Conservation (phyloP, 2,888 invertebrate genomes). For the Calameuta idolon region DNA sequence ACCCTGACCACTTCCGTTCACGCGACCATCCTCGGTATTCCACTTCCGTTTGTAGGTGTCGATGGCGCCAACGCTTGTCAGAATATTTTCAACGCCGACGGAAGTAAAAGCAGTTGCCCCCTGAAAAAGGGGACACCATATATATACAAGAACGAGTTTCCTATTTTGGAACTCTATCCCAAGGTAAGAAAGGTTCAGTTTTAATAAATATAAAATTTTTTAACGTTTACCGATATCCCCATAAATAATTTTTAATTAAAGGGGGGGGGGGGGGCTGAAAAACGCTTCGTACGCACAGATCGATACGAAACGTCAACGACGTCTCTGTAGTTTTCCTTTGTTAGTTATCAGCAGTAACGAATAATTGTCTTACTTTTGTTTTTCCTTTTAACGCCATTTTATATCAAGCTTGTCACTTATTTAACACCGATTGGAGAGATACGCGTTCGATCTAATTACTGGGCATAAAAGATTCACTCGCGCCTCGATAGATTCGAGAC, state of each 20-base stretch:
- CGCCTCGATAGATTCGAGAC: not conserved
- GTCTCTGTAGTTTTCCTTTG: not conserved
- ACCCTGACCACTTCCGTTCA: conserved; percentile 73
- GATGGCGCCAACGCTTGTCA: conserved; percentile 78
- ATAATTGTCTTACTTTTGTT: not conserved
- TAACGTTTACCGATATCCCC: not conserved
- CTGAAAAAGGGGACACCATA: conserved; percentile 77
- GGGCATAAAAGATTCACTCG: not conserved
- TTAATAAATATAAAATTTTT: not conserved
- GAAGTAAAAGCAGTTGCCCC: conserved; percentile 75
- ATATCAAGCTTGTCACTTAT: not conserved
- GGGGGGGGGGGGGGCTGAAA: not conserved
- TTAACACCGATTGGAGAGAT: not conserved
- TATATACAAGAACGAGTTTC: conserved; percentile 76
- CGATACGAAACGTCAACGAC: not conserved
- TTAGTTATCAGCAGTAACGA: not conserved
- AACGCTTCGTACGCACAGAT: not conserved
- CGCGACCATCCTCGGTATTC: conserved; percentile 74
- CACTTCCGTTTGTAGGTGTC: conserved; percentile 82
- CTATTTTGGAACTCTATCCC: conserved; percentile 71
- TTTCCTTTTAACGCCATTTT: not conserved
- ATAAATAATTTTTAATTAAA: not conserved
- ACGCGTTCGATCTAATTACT: not conserved
- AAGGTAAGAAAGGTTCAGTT: conserved; percentile 61
- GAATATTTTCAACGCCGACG: conserved; percentile 72